Conservation (phyloP, 2,113 vertebrate genomes). For the Alligator mississippiensis region DNA sequence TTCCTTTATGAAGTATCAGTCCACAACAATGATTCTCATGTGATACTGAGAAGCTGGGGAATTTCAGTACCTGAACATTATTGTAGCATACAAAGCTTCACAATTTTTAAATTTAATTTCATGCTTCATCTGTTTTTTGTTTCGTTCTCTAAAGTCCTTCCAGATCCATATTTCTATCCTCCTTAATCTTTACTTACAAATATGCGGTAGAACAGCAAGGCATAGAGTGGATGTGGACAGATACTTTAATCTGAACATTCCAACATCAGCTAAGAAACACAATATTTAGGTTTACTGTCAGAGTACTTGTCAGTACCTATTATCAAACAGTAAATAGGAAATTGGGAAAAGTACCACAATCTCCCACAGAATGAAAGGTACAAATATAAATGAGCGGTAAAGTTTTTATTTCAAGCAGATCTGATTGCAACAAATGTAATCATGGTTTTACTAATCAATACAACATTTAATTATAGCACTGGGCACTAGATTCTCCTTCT, state of each 20-base stretch:
- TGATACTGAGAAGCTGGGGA: constrained; percentile 40
- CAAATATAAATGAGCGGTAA: not conserved
- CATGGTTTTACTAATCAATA: constrained; percentile 66
- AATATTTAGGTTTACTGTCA: not conserved
- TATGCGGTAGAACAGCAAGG: constrained; percentile 10
- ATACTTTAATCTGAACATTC: constrained; percentile 34
- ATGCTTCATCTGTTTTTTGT: constrained; percentile 60
- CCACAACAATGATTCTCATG: constrained; percentile 12
- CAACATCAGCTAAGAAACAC: constrained; percentile 38
- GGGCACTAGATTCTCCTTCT: constrained; percentile 48
- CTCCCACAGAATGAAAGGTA: not conserved
- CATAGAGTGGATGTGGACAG: not conserved
- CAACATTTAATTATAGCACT: constrained; percentile 64
- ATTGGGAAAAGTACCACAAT: not conserved
- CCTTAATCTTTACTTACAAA: constrained; percentile 47
- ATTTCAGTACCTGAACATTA: constrained; percentile 51
- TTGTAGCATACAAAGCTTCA: not conserved
- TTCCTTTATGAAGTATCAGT: constrained; percentile 5
- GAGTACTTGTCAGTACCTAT: constrained; percentile 15
- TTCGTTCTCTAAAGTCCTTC: not conserved
- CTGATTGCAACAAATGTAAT: constrained; percentile 26
- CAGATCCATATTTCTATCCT: not conserved
- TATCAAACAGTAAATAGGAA: constrained; percentile 11
- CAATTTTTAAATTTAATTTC: constrained; percentile 60
- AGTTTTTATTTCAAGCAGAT: not conserved